Conservation (phyloP, 37 sponge, comb jelly and placozoan genomes). For the Oopsacas minuta region DNA sequence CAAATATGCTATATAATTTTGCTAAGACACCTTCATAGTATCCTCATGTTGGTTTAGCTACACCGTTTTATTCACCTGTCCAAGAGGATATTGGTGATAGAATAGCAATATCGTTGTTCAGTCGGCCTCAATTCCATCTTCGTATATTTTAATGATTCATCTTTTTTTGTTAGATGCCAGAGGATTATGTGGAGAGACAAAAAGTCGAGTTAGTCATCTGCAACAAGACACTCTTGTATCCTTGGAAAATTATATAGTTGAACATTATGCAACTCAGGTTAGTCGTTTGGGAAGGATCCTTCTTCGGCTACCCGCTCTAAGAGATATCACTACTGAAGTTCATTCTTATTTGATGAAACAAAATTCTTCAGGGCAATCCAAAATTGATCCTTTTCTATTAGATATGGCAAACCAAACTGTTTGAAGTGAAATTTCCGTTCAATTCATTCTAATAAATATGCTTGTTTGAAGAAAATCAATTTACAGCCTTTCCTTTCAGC, state of each 20-base stretch:
- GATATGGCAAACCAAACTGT: not conserved
- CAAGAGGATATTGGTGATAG: no score
- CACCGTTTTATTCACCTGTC: no score
- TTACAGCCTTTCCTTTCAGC: no score
- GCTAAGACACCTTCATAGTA: no score
- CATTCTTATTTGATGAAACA: not conserved
- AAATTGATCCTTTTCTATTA: constrained; percentile 5
- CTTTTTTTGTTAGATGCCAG: not conserved
- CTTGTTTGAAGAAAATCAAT: not conserved
- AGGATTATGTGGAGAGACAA: not conserved
- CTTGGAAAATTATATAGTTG: not conserved
- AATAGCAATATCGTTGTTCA: no score
- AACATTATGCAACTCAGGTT: not conserved
- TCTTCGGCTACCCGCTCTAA: not conserved
- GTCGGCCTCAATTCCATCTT: no score
- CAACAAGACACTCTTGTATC: constrained; percentile 16
- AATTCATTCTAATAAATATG: not conserved
- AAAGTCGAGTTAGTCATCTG: not conserved
- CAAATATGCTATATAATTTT: no score
- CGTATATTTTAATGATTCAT: no score
- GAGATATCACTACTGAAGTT: not conserved
- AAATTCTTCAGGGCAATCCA: not conserved
- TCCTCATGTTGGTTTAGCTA: no score
- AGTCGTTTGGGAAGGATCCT: not conserved
- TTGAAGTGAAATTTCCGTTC: not conserved